Base-by-base conservation (phyloP, 1,140 invertebrate species). In the Daktulosphaira vitifoliae region DNA sequence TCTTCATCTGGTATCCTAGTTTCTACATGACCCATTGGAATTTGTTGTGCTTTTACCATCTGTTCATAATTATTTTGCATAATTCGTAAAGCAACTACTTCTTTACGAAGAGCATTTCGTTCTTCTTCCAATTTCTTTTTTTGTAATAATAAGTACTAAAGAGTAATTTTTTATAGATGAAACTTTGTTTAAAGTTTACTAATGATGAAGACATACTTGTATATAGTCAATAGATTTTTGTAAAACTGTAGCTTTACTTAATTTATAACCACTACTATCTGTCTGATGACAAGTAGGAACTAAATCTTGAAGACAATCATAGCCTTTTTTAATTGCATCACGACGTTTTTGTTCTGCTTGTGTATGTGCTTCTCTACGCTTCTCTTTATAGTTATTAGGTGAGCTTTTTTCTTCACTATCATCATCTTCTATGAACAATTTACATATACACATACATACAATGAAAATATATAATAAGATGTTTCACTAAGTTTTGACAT, bases 291-390 rank as follows among this genome's bases (percentile, higher is more conserved):
- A 96, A 50, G 88, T 92, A 2, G 94, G 95, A 5, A 98, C 92
- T 68, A 97, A 76, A 71, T 89, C 87, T 77, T 95, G 90, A 29
- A 96, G 77, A 5, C 87, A 86, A 76, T 94, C 91, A 75, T 96
- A 96, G 1, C 92, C 92, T 76, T 92, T 93, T 73, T 96, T 97
- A 65, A 98, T 97, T 2, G 92, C 93, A 82, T 98, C 93, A 73
- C 94, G 80, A 68, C 95, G 80, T 75, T 97, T 98, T 75, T 98
- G 94, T 76, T 98, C 95, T 3, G 95, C 95, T 76, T 95, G 91
- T 0, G 94, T 98, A 73, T 98, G 94, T 7, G 94, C 94, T 76
- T 97, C 92, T 67, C 94, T 80, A 37, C 94, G 79, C 25, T 93
- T 77, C 71, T 98, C 94, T 76, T 96, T 96, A 72, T 96, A 96